Evolutionary conservation across 35 echinoderm and acorn worm species (phyloP).

Genomic region (Apostichopus parvimensis): DNA sequence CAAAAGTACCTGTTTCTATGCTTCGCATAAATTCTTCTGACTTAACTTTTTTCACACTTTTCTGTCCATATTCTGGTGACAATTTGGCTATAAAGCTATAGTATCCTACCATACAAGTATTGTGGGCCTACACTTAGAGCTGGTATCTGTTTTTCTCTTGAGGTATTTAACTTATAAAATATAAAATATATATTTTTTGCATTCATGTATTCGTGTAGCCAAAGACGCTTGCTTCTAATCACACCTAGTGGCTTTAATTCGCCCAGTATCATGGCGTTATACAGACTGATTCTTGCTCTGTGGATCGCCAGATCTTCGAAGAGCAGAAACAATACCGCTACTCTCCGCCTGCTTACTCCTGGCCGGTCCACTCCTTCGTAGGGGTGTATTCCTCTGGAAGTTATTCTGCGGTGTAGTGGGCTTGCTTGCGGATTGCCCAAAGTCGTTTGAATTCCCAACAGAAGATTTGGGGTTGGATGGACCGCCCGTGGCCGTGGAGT

Average conservation of each 20-base stretch:
- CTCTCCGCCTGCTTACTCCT: not conserved
- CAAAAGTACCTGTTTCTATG: too few relatives aligned
- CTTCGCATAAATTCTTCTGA: too few relatives aligned
- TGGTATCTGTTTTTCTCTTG: not conserved
- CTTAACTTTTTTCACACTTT: too few relatives aligned
- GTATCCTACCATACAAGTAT: too few relatives aligned
- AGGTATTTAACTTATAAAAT: not conserved
- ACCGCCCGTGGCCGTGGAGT: not conserved
- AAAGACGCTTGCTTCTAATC: too few relatives aligned
- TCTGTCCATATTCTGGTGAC: too few relatives aligned
- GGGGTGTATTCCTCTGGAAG: slow-evolving; percentile 35
- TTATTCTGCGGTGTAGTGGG: not conserved
- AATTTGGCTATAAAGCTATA: too few relatives aligned
- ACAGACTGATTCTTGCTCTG: slow-evolving; percentile 35
- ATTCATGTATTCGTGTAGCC: not conserved
- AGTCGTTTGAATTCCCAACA: not conserved
- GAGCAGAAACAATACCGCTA: not conserved
- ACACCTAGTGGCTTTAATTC: too few relatives aligned
- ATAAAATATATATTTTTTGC: not conserved
- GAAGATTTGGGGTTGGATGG: not conserved
- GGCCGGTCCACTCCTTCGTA: slow-evolving; percentile 29
- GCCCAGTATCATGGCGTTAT: not conserved
- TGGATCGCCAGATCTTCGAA: not conserved
- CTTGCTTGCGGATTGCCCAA: not conserved
- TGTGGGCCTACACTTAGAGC: not conserved